These are phyloP conservation scores for Morpho deidamia DNA, from an alignment of 2,888 invertebrate species.

Conservation along the genomic window DNA sequence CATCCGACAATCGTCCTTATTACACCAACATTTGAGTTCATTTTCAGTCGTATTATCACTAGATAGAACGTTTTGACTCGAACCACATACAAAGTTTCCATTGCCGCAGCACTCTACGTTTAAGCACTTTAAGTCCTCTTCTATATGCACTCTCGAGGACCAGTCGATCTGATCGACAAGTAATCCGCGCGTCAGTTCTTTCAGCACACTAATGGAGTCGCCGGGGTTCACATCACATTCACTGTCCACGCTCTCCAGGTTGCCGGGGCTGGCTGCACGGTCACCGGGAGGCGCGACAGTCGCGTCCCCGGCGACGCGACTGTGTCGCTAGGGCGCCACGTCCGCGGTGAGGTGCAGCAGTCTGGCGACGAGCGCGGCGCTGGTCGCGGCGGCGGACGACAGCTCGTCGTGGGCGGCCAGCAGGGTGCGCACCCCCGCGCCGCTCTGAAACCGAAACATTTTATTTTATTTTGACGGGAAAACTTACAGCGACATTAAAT, in stretches of 20 bases:
- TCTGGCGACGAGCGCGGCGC: conserved; percentile 41
- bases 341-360: conserved; percentile 24
- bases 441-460: background rate
- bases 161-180: background rate
- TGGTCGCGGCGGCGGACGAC: conserved; percentile 34
- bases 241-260: no score
- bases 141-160: background rate
- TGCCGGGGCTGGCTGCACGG: background rate
- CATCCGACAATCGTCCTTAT: conserved; percentile 12
- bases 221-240: no score
- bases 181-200: no score
- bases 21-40: conserved; percentile 12
- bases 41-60: background rate
- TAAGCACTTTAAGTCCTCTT: conserved; percentile 6
- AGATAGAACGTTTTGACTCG: background rate
- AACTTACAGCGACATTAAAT: no score
- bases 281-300: background rate
- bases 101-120: conserved; percentile 9
- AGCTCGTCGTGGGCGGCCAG: conserved; percentile 51
- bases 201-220: no score
- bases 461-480: no score
- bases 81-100: background rate
- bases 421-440: conserved; percentile 39
- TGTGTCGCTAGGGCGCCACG: conserved; percentile 30
- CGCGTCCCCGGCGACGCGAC: background rate